A percentile compares a stretch with the other conserved stretches of the same genome.
phyloP scores from a whole-genome alignment of 1,140 invertebrate species.

The Microvelia longipes region DNA sequence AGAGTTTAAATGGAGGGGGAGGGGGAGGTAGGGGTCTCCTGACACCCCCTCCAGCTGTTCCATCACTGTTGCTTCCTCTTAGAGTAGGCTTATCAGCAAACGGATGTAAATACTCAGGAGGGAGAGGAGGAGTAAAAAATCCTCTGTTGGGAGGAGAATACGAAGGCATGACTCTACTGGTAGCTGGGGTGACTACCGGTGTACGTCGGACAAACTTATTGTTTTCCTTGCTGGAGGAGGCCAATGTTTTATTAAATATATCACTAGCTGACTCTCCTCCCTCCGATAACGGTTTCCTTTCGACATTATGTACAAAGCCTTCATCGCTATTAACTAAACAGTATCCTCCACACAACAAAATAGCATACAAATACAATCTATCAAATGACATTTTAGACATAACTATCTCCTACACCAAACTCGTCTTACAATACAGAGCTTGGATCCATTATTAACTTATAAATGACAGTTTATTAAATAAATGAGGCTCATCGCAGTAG shows the following conservation, averaged over 20 bases:
- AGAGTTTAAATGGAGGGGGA: constrained; percentile 55
- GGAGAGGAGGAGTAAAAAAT: constrained; percentile 60
- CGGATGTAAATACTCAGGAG: constrained; percentile 59
- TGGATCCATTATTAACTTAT: too few relatives aligned
- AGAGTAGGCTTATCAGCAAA: constrained; percentile 70
- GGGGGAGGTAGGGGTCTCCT: constrained; percentile 39
- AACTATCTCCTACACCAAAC: not conserved
- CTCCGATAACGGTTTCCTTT: constrained; percentile 16
- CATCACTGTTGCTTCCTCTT: constrained; percentile 42
- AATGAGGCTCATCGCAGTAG: too few relatives aligned
- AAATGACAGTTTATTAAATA: too few relatives aligned
- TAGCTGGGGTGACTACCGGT: constrained; percentile 17
- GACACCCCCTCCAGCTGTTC: constrained; percentile 6
- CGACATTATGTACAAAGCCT: constrained; percentile 7
- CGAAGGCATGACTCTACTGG: constrained; percentile 45
- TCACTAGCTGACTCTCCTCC: constrained; percentile 16
- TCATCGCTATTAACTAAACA: constrained; percentile 9
- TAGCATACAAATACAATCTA: not conserved
- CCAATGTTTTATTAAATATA: constrained; percentile 22
- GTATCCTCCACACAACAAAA: constrained; percentile 7
- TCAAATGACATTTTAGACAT: not conserved
- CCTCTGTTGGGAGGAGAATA: constrained; percentile 60
- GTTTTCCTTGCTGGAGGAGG: constrained; percentile 13
- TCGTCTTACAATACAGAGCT: not conserved
- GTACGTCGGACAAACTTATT: constrained; percentile 16